Evolutionary conservation across 2,113 vertebrate species (phyloP), one percentile per base, ranked within the genome.

Genomic region (Ramphastos sulfuratus): DNA sequence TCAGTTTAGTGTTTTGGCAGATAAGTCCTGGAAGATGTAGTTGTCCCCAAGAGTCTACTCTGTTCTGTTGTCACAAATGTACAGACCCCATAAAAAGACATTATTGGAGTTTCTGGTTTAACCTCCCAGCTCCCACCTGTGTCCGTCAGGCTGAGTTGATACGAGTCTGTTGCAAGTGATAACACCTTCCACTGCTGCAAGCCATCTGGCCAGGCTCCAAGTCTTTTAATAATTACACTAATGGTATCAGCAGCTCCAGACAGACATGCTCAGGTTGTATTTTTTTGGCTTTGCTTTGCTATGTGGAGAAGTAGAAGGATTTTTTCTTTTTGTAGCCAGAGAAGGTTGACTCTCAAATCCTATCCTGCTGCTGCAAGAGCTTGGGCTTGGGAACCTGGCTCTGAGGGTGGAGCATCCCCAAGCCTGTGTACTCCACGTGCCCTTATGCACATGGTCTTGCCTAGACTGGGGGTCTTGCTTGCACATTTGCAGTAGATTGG

Each of bases 371-470:
- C 30, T 80, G 15, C 0, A 0, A 61, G 33, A 78, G 2, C 20
- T 14, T 18, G 17, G 12, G 23, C 20, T 82, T 0, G 0, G 21
- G 4, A 58, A 12, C 10, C 4, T 60, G 55, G 5, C 10, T 64
- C 33, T 37, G 61, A 56, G 42, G 25, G 46, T 14, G 27, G 20
- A 31, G 11, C 17, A 3, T 72, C 12, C 19, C 23, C 3, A 8
- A 86, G 20, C 21, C 6, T n/a, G 10, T 46, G 21, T 3, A 6
- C 3, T 37, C 2, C 2, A 5, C 6, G 2, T 15, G 6, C 6
- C 33, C 4, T 64, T 14, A 1, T 18, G 18, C 4, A 25, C 3
- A 0, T 65, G 20, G 6, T 55, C 27, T 17, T 61, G 42, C 20
- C 35, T 72, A 56, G 58, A 42, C 5, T 25, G 4, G 12, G 8